A percentile compares a stretch with the other conserved stretches of the same genome.
phyloP scores from a whole-genome alignment of 2,797 vertebrate species.

The Melanotaenia trifasciata region DNA sequence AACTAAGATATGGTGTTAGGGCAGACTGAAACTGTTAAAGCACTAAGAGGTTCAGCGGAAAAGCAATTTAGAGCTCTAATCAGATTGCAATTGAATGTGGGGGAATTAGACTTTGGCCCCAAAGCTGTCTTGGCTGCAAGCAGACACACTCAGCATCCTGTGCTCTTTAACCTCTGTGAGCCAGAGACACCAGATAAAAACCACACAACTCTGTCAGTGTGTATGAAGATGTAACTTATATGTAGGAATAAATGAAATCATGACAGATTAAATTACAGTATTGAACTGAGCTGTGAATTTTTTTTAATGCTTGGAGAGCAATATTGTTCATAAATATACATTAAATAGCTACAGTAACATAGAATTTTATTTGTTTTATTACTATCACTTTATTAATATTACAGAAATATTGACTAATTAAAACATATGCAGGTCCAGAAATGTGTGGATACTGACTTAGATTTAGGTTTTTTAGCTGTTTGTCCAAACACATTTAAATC shows the following conservation, averaged over 20 bases:
- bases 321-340: slow-evolving; percentile 44
- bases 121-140: slow-evolving; percentile 52
- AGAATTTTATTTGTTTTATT: slow-evolving; percentile 26
- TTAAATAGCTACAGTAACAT: slow-evolving; percentile 21
- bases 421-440: not conserved
- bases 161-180: slow-evolving; percentile 55
- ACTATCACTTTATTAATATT: slow-evolving; percentile 33
- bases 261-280: slow-evolving; percentile 21
- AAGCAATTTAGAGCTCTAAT: slow-evolving; percentile 80
- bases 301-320: slow-evolving; percentile 50
- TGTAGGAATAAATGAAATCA: too few relatives aligned
- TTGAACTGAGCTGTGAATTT: slow-evolving; percentile 50
- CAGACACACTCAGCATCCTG: slow-evolving; percentile 54
- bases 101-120: slow-evolving; percentile 69
- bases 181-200: slow-evolving; percentile 29
- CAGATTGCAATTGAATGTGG: slow-evolving; percentile 80
- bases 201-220: slow-evolving; percentile 3
- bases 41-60: slow-evolving; percentile 73
- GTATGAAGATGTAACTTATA: not conserved
- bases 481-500: not conserved
- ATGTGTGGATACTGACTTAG: not conserved
- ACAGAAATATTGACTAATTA: slow-evolving; percentile 5
- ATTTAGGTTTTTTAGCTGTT: not conserved
- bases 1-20: slow-evolving; percentile 46
- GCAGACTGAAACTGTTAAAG: slow-evolving; percentile 56